phyloP scores from a whole-genome alignment of 2,797 vertebrate genomes.

The Urophycis tenuis region DNA sequence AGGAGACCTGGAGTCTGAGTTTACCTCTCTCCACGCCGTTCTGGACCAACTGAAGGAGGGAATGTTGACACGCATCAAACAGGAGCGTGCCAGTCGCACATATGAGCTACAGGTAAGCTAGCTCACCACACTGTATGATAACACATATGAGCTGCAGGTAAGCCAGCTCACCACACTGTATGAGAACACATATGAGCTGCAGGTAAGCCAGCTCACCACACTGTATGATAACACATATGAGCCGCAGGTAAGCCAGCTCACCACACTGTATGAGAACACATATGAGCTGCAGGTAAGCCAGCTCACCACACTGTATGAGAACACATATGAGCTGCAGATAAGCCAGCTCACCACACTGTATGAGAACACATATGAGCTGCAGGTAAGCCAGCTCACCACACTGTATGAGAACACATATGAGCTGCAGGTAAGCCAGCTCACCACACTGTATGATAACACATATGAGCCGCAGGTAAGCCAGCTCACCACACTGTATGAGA shows the following conservation, averaged over 20 bases:
- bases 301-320: background rate
- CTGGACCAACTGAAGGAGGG: slow-evolving; percentile 86
- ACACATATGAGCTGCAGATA: slow-evolving; percentile 88
- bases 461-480: too few species aligned
- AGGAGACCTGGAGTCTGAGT: slow-evolving; percentile 83
- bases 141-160: background rate
- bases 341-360: background rate
- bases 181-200: slow-evolving; percentile 78
- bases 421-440: too few species aligned
- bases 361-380: background rate
- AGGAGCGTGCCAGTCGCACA: slow-evolving; percentile 85
- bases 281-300: slow-evolving; percentile 85
- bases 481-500: too few species aligned
- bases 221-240: too few species aligned
- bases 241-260: too few species aligned
- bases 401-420: too few species aligned
- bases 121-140: background rate
- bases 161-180: background rate
- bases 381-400: too few species aligned
- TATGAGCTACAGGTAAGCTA: slow-evolving; percentile 85
- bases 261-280: slow-evolving; percentile 36
- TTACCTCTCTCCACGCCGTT: slow-evolving; percentile 74
- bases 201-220: slow-evolving; percentile 63
- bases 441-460: too few species aligned
- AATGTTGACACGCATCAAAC: slow-evolving; percentile 91